Evolutionary conservation across 2,888 invertebrate genomes (phyloP), one percentile per base, ranked within the genome.

Genomic region (Nemurella pictetii): DNA sequence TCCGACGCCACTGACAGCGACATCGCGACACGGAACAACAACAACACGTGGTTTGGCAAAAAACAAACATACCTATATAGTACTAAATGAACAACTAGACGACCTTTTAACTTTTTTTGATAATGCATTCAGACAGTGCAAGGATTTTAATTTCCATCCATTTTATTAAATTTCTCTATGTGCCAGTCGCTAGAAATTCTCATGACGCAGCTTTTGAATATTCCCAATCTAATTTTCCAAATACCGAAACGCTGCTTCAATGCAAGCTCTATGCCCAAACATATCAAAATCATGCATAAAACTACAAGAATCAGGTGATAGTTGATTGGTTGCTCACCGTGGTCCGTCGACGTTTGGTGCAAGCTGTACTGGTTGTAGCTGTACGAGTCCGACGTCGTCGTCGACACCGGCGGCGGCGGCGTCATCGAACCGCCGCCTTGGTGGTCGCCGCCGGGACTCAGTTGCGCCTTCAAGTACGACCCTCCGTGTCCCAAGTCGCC

Each of bases 371-470:
- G 87, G 85, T n/a, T n/a, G n/a, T 87, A 90, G 86, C 89, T 90
- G 87, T 88, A 90, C 20, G 88, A 88, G 84, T 90, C 90, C 27
- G 84, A 27, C 29, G 85, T 77, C 1, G 85, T 36, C 7, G 85
- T 73, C 20, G 90, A 90, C 28, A n/a, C 28, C 90, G 89, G 55
- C 1, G 55, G 55, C 9, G 55, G 55, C 74, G 90, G 89, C 27
- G 90, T 89, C 26, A 90, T 88, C 32, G 84, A 75, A 25, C 84
- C 78, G 80, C 89, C 88, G 32, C 89, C 89, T 73, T 89, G 89
- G 84, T 89, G 89, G 27, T 89, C 89, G 55, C 89, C 89, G 86
- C 90, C 88, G 9, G 91, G 91, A 87, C 91, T 91, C 80, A 90
- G 86, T n/a, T 90, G 89, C 12, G 86, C 85, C 84, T 86, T 87